Percentiles rank a stretch among this genome's conserved stretches.
Evolutionary conservation across 2,113 vertebrate species (phyloP).

Genomic region (Galbula dea): DNA sequence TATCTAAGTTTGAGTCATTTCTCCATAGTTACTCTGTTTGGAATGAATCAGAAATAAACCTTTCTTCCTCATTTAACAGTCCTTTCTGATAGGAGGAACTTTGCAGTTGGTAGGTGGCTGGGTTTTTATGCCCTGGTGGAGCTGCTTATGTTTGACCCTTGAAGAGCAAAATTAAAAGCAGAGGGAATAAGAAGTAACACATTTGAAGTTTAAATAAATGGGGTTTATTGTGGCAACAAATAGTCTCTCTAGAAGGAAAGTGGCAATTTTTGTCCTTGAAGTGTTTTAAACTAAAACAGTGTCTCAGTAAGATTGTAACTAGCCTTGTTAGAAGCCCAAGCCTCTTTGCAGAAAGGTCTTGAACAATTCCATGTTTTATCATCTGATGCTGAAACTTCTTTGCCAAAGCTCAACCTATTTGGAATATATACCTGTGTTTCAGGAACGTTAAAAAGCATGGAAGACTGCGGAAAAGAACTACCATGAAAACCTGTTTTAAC

Average conservation of each 20-base stretch:
- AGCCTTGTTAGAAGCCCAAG: not conserved
- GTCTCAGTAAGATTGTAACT: not conserved
- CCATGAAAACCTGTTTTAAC: not conserved
- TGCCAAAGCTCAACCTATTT: not conserved
- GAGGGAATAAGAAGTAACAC: not conserved
- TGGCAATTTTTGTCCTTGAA: not conserved
- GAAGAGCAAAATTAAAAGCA: not conserved
- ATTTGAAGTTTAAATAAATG: not conserved
- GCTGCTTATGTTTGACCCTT: not conserved
- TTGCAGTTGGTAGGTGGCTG: not conserved
- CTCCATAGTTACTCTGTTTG: not conserved
- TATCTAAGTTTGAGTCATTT: constrained; percentile 26
- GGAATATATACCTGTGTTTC: not conserved
- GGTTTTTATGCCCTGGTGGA: not conserved
- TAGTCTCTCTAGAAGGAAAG: not conserved
- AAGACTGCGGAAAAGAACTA: not conserved
- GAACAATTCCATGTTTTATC: not conserved
- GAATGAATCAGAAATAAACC: not conserved
- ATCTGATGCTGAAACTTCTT: not conserved
- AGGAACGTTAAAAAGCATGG: not conserved
- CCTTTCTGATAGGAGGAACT: not conserved
- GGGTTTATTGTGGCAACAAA: not conserved
- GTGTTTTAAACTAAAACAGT: not conserved
- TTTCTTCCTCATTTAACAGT: not conserved
- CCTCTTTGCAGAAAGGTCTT: not conserved